Percentiles rank a stretch among this genome's conserved stretches.
Evolutionary conservation across 2,888 invertebrate species (phyloP).

Genomic region (Notodonta ziczac): DNA sequence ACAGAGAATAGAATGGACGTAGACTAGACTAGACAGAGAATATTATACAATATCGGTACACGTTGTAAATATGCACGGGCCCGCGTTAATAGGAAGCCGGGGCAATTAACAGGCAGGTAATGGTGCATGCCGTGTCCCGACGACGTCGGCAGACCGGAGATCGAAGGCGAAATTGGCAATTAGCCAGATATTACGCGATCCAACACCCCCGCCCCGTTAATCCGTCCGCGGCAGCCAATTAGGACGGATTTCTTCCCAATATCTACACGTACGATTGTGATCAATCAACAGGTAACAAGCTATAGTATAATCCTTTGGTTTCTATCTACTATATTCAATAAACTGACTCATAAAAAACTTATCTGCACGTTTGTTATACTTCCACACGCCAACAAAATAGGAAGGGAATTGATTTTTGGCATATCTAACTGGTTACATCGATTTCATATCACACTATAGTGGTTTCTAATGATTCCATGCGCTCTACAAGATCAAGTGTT

Average conservation of each 20-base stretch:
- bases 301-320: neutral
- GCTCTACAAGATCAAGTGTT: too few species aligned
- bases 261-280: slow-evolving; percentile 28
- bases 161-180: slow-evolving; percentile 77
- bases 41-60: slow-evolving; percentile 24
- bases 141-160: slow-evolving; percentile 64
- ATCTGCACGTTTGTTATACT: too few species aligned
- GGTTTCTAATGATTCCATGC: too few species aligned
- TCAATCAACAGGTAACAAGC: slow-evolving; percentile 48
- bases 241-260: slow-evolving; percentile 40
- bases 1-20: too few species aligned
- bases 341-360: too few species aligned
- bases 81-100: slow-evolving; percentile 44
- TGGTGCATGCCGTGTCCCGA: slow-evolving; percentile 51
- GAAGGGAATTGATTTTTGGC: too few species aligned
- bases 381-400: too few species aligned
- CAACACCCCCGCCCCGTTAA: slow-evolving; percentile 44
- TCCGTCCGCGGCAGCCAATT: slow-evolving; percentile 39
- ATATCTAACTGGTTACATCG: too few species aligned
- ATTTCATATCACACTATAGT: too few species aligned
- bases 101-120: slow-evolving; percentile 57
- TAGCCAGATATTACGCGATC: slow-evolving; percentile 63
- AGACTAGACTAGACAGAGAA: slow-evolving; percentile 11
- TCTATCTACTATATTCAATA: neutral
- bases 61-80: slow-evolving; percentile 27